Percentiles rank a stretch among this genome's conserved stretches.
These are phyloP conservation scores for Heteromurus nitidus DNA, from an alignment of 2,888 invertebrate species.

Conservation along the genomic window DNA sequence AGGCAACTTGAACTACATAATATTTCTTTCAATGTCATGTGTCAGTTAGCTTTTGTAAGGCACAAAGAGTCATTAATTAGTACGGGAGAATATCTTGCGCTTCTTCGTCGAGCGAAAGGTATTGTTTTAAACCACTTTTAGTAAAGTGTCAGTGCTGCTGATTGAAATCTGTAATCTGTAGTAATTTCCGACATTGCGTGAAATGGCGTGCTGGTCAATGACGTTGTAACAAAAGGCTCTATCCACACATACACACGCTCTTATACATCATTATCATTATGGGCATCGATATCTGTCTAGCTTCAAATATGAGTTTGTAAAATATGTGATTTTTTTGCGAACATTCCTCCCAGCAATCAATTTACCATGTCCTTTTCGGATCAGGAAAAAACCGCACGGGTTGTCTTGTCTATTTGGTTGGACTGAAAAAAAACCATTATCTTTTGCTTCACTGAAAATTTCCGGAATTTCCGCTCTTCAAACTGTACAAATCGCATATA, in stretches of 20 bases:
- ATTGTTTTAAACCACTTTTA: too few species aligned
- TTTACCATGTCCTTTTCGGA: neutral
- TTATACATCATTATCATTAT: neutral
- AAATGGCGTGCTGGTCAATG: neutral
- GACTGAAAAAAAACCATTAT: neutral
- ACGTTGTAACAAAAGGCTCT: neutral
- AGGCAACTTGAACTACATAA: too few species aligned
- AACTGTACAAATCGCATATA: neutral
- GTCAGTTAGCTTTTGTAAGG: neutral
- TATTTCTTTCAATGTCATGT: neutral
- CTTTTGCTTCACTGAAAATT: conserved; percentile 8
- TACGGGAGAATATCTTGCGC: too few species aligned
- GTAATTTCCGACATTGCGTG: too few species aligned
- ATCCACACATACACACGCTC: neutral
- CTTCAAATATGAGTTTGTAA: neutral
- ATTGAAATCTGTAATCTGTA: too few species aligned
- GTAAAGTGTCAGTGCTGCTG: too few species aligned
- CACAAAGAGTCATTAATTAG: neutral
- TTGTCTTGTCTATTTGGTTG: neutral
- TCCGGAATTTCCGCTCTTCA: neutral
- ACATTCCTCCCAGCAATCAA: conserved; percentile 20
- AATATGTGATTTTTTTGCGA: neutral
- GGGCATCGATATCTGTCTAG: neutral
- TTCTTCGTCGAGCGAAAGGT: too few species aligned
- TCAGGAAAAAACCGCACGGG: neutral